These are phyloP conservation scores for Lophochroa leadbeateri DNA, from an alignment of 2,113 vertebrate species.

Conservation along the genomic window DNA sequence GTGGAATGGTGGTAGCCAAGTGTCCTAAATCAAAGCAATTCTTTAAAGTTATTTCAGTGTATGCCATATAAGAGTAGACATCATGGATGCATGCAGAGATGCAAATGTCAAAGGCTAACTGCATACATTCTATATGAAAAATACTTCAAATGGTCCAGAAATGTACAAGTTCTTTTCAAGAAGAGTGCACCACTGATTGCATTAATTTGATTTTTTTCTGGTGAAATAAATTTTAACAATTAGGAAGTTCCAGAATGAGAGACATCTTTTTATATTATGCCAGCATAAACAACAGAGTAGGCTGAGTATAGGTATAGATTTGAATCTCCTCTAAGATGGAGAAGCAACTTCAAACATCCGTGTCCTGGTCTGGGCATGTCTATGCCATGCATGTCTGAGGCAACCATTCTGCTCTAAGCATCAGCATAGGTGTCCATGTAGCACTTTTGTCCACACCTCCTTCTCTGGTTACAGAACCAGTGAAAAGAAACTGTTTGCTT, in stretches of 20 bases:
- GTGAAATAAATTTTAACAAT: not conserved
- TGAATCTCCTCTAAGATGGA: not conserved
- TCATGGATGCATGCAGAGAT: not conserved
- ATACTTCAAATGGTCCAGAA: not conserved
- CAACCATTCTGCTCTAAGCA: not conserved
- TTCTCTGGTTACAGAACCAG: not conserved
- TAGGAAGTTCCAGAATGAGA: not conserved
- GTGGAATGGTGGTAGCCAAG: not conserved
- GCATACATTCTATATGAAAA: not conserved
- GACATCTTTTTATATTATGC: not conserved
- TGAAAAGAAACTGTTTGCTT: not conserved
- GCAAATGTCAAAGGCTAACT: not conserved
- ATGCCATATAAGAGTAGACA: not conserved
- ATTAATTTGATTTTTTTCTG: not conserved
- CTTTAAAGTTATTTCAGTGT: not conserved
- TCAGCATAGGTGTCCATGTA: not conserved
- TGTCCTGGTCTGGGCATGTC: not conserved
- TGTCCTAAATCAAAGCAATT: not conserved
- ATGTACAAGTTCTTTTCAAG: not conserved
- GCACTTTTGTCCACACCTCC: not conserved
- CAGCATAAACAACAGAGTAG: not conserved
- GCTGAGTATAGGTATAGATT: not conserved
- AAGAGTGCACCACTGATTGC: not conserved
- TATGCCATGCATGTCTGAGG: not conserved
- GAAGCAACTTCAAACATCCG: not conserved